Percentiles rank a stretch among this genome's conserved stretches.
phyloP scores from a whole-genome alignment of 2,113 vertebrate genomes.

The Rhinogobius similis region DNA sequence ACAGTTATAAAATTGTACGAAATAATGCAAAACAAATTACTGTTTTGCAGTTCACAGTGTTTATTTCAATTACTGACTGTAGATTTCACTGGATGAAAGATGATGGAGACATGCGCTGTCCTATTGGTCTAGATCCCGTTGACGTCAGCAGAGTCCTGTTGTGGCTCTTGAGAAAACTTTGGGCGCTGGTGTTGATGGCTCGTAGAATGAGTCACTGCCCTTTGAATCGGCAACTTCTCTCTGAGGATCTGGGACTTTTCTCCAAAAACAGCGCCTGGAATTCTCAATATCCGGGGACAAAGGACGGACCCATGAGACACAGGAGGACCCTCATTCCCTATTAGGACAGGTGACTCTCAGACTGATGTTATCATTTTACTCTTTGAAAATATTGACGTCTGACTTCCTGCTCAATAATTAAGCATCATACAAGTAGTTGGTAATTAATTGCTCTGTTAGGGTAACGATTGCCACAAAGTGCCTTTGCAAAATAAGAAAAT shows the following conservation, averaged over 20 bases:
- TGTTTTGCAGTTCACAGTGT: too few relatives aligned
- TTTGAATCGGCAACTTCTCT: neutral
- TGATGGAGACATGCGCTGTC: neutral
- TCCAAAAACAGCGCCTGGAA: constrained; percentile 10
- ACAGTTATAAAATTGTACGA: too few relatives aligned
- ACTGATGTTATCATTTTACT: neutral
- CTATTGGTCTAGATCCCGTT: constrained; percentile 29
- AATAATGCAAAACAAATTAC: too few relatives aligned
- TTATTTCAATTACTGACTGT: too few relatives aligned
- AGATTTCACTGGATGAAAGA: neutral
- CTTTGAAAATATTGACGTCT: neutral
- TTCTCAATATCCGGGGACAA: neutral
- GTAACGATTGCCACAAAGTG: too few relatives aligned
- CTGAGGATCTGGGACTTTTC: neutral
- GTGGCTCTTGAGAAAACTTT: constrained; percentile 21
- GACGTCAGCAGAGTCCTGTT: constrained; percentile 27
- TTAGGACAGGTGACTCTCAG: constrained; percentile 53
- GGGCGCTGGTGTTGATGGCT: constrained; percentile 3
- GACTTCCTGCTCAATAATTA: neutral
- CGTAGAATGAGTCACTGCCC: neutral
- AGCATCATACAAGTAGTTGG: neutral
- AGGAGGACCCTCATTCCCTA: constrained; percentile 8
- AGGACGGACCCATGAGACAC: constrained; percentile 49
- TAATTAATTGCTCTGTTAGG: too few relatives aligned
- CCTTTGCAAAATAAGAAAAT: too few relatives aligned